These are phyloP conservation scores for Chouioia cunea DNA, from an alignment of 2,888 invertebrate genomes.

Conservation along the genomic window DNA sequence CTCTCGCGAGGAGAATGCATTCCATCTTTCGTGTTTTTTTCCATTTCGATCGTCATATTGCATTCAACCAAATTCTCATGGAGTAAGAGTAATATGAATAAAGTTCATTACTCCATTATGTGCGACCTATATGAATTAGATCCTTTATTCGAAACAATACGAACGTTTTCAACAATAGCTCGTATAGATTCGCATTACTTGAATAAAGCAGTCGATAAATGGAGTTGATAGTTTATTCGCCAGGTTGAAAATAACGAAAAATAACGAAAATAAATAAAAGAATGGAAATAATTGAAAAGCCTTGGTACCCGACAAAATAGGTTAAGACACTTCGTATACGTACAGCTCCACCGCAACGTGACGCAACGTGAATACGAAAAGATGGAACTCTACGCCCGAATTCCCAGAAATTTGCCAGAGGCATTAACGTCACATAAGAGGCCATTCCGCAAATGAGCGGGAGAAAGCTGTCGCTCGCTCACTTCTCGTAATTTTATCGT, in stretches of 20 bases:
- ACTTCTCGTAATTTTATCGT: slow-evolving; percentile 37
- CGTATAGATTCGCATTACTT: too few relatives aligned
- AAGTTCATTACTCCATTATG: background rate
- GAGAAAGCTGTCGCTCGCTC: slow-evolving; percentile 6
- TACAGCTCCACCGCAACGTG: slow-evolving; percentile 12
- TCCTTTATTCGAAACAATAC: too few relatives aligned
- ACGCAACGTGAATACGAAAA: background rate
- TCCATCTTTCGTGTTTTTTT: too few relatives aligned
- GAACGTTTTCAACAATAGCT: too few relatives aligned
- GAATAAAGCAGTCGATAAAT: slow-evolving; percentile 16
- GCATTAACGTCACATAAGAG: slow-evolving; percentile 24
- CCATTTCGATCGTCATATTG: too few relatives aligned
- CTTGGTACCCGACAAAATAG: slow-evolving; percentile 17
- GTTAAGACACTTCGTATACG: slow-evolving; percentile 13
- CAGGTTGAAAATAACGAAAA: too few relatives aligned
- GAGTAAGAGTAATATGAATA: too few relatives aligned
- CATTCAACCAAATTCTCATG: too few relatives aligned
- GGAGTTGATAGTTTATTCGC: too few relatives aligned
- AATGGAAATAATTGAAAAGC: background rate
- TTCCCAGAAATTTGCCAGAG: slow-evolving; percentile 27
- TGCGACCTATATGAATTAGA: too few relatives aligned
- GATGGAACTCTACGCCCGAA: slow-evolving; percentile 22
- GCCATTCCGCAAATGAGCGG: slow-evolving; percentile 37
- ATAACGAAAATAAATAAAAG: too few relatives aligned
- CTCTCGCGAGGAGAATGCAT: too few relatives aligned